phyloP scores from a whole-genome alignment of 1,140 invertebrate species.

The Pogonomyrmex barbatus region DNA sequence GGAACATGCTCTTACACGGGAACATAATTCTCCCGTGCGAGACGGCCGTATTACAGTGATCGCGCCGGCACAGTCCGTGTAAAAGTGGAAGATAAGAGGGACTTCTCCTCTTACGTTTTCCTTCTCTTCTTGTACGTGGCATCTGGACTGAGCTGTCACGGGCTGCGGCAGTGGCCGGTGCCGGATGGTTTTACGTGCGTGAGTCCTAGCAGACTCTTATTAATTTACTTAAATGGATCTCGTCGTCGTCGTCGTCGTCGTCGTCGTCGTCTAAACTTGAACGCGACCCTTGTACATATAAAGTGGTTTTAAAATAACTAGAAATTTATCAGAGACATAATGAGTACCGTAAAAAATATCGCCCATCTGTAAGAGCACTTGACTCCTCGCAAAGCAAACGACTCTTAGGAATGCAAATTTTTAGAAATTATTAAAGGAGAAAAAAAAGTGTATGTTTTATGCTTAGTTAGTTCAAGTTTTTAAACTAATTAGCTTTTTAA shows the following conservation, averaged over 20 bases:
- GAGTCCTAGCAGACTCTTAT: conserved; percentile 2
- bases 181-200: background rate
- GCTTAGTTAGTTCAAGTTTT: background rate
- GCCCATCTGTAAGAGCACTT: background rate
- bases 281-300: background rate
- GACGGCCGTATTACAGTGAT: conserved; percentile 30
- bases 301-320: conserved; percentile 6
- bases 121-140: background rate
- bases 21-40: conserved; percentile 22
- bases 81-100: conserved; percentile 35
- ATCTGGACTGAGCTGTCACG: background rate
- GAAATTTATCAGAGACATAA: conserved; percentile 15
- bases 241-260: background rate
- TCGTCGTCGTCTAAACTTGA: conserved; percentile 29
- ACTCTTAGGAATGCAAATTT: background rate
- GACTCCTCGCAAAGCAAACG: background rate
- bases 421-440: background rate
- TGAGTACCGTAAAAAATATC: background rate
- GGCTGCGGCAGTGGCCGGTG: background rate
- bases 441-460: background rate
- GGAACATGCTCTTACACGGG: background rate
- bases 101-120: background rate
- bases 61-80: background rate
- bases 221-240: conserved; percentile 35
- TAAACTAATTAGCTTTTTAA: background rate